A percentile compares a stretch with the other conserved stretches of the same genome.
phyloP scores from a whole-genome alignment of 2,797 vertebrate species.

The Tolypeutes matacus region DNA sequence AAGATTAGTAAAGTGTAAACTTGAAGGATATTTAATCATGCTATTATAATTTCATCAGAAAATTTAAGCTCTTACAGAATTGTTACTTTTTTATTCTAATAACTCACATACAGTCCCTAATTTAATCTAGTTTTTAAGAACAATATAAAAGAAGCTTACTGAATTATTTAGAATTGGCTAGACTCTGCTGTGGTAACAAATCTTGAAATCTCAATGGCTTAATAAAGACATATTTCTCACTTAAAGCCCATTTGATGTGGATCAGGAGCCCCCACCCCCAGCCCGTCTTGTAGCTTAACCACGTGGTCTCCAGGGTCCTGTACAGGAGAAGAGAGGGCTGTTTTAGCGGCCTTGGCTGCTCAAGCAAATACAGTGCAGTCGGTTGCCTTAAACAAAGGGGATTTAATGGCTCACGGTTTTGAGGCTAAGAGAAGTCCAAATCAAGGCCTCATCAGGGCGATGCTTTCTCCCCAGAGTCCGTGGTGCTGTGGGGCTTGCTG shows the following conservation, averaged over 20 bases:
- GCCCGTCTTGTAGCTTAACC: background rate
- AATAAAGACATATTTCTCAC: background rate
- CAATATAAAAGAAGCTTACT: background rate
- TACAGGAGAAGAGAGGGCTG: background rate
- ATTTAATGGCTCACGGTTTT: too few species aligned
- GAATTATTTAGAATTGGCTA: background rate
- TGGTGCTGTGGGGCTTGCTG: too few species aligned
- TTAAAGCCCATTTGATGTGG: background rate
- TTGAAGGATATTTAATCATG: background rate
- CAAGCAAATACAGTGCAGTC: too few species aligned
- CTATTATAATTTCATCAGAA: background rate
- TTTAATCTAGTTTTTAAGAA: background rate
- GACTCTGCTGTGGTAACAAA: background rate
- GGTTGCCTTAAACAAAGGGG: too few species aligned
- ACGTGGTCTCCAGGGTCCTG: background rate
- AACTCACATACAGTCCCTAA: background rate
- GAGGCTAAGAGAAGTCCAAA: too few species aligned
- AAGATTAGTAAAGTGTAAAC: background rate
- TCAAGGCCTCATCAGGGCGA: too few species aligned
- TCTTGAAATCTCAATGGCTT: background rate
- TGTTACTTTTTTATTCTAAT: background rate
- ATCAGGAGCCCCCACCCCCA: background rate
- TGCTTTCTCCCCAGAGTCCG: too few species aligned
- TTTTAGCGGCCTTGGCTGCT: too few species aligned
- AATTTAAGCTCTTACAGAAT: background rate